These are phyloP conservation scores for Stomatorhinus walkeri DNA, from an alignment of 2,797 vertebrate species.

Conservation along the genomic window DNA sequence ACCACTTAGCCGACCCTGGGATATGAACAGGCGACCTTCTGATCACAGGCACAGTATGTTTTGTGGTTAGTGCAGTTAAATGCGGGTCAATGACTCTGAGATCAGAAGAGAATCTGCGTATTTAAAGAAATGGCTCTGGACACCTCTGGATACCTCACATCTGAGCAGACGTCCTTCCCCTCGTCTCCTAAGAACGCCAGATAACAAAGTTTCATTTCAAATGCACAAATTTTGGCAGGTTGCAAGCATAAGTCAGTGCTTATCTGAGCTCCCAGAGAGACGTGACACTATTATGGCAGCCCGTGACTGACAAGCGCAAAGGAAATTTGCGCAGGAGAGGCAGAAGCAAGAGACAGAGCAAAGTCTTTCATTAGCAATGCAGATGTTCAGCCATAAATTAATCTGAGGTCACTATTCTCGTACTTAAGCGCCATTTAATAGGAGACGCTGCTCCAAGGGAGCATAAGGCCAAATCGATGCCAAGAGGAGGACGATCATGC, in stretches of 20 bases:
- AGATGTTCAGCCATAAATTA: conserved; percentile 15
- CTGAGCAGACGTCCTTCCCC: not conserved
- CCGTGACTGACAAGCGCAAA: not conserved
- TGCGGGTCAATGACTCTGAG: conserved; percentile 34
- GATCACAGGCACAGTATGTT: not conserved
- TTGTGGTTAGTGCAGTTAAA: not conserved
- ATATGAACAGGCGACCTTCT: not conserved
- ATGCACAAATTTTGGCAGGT: conserved; percentile 9
- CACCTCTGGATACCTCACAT: not conserved
- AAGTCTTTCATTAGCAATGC: not conserved
- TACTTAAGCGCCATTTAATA: conserved; percentile 17
- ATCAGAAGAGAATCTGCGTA: conserved; percentile 2
- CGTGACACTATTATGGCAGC: not conserved
- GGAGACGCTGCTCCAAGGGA: not conserved
- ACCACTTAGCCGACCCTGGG: not conserved
- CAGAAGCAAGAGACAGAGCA: conserved; percentile 2
- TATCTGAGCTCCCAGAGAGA: conserved; percentile 6
- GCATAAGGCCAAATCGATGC: not conserved
- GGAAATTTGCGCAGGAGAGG: not conserved
- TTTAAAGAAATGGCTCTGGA: not conserved
- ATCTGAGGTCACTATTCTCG: conserved; percentile 12
- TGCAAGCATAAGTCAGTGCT: conserved; percentile 17
- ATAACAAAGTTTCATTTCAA: conserved; percentile 17
- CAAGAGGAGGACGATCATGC: not conserved
- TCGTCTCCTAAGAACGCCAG: not conserved